Base-by-base conservation (phyloP, 2,113 vertebrate genomes). In the Suncus etruscus region DNA sequence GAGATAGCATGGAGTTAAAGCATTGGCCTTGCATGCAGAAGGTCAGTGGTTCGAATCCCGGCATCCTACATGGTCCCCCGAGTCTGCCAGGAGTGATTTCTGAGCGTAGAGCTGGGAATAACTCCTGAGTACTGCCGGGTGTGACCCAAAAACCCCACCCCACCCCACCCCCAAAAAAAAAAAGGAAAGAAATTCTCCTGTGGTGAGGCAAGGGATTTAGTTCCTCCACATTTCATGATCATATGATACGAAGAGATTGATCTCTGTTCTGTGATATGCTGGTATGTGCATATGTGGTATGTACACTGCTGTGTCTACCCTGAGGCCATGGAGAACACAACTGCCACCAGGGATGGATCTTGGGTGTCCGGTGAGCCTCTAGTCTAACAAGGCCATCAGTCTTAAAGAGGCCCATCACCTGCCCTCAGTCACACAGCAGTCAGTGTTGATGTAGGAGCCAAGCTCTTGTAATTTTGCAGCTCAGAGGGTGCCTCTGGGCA, bases 151-250 rank as follows among this genome's bases (percentile, higher is more conserved):
- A n/a, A n/a, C n/a, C n/a, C n/a, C n/a, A n/a, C n/a, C n/a, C n/a
- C n/a, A n/a, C n/a, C n/a, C n/a, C n/a, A n/a, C n/a, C n/a, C n/a
- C n/a, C n/a, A n/a, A n/a, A n/a, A n/a, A n/a, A n/a, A n/a, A n/a
- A n/a, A n/a, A n/a, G n/a, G n/a, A n/a, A n/a, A n/a, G n/a, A n/a
- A n/a, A n/a, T n/a, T n/a, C 65, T 61, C 27, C 54, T 32, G 12
- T 69, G 79, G 61, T 69, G 68, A 87, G 72, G 70, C 24, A 69
- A 91, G 83, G 77, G 86, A 86, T 63, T 68, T 27, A 25, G 48
- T 69, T 90, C n/a, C n/a, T 61, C 63, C 54, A 16, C 18, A 18
- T 58, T 16, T 58, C 12, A 58, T 54, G 54, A 12, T 18, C 16
- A 24, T 27, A 24, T 66, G 24, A 29, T 11, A 8, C 4, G 63